Conservation (phyloP, 2,888 invertebrate genomes). For the Drosophila tanythrix region DNA sequence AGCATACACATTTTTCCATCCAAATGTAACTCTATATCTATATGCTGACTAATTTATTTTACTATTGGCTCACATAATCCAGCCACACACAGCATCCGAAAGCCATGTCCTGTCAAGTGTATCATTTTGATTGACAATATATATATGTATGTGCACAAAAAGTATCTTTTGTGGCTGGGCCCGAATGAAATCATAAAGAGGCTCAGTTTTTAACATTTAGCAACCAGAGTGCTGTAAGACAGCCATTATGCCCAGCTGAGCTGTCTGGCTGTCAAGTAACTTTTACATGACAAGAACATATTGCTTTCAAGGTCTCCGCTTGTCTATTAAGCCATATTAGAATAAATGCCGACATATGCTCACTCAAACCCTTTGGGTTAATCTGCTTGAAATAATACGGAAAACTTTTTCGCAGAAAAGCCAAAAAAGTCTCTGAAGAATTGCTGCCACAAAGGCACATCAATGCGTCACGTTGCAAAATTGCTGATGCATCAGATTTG, state of each 20-base stretch:
- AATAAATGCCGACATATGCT: neutral
- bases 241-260: constrained; percentile 1
- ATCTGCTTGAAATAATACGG: neutral
- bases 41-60: neutral
- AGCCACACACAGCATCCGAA: neutral
- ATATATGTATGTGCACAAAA: neutral
- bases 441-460: constrained; percentile 6
- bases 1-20: neutral
- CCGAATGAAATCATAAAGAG: constrained; percentile 1
- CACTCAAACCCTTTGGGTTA: neutral
- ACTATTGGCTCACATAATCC: neutral
- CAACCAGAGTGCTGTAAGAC: neutral
- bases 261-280: constrained; percentile 9
- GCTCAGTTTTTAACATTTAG: neutral
- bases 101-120: neutral
- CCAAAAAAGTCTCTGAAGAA: neutral
- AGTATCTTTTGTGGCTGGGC: neutral
- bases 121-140: neutral
- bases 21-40: neutral
- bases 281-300: neutral
- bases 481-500: constrained; percentile 12
- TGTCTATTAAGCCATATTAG: neutral
- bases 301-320: neutral
- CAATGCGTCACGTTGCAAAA: constrained; percentile 33
- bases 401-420: neutral